Evolutionary conservation across 1,140 invertebrate species (phyloP).

Genomic region (Vollenhovia emeryi): DNA sequence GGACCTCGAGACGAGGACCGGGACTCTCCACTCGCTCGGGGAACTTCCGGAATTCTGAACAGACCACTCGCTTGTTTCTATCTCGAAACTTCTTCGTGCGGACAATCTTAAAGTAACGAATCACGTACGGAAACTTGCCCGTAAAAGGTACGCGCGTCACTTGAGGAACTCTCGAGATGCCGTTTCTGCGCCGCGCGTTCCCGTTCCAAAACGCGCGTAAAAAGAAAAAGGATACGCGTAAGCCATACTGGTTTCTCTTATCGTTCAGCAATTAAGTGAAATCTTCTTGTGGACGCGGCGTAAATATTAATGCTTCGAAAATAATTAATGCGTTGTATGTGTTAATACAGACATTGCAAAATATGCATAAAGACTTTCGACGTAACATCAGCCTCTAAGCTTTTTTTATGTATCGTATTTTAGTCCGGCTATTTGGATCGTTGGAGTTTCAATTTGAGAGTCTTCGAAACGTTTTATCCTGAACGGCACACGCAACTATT

Average conservation of each 20-base stretch:
- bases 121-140: background rate
- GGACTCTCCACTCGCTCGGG: background rate
- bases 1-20: background rate
- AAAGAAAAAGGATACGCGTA: background rate
- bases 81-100: background rate
- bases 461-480: background rate
- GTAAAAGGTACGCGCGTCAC: background rate
- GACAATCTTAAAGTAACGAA: constrained; percentile 4
- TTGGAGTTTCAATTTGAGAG: background rate
- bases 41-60: constrained; percentile 41
- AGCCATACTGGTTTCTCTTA: background rate
- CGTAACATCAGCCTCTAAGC: background rate
- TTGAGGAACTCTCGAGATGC: constrained; percentile 19
- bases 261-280: background rate
- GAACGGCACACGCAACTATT: background rate
- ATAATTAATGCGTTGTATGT: background rate
- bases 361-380: background rate
- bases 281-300: background rate
- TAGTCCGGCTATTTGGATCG: background rate
- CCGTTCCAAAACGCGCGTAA: background rate
- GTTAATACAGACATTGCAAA: background rate
- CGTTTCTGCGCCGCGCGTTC: background rate
- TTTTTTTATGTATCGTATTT: background rate
- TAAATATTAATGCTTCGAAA: background rate
- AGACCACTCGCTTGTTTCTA: constrained; percentile 57